phyloP scores from a whole-genome alignment of 2,113 vertebrate species.

The Calyptommatus sinebrachiatus region DNA sequence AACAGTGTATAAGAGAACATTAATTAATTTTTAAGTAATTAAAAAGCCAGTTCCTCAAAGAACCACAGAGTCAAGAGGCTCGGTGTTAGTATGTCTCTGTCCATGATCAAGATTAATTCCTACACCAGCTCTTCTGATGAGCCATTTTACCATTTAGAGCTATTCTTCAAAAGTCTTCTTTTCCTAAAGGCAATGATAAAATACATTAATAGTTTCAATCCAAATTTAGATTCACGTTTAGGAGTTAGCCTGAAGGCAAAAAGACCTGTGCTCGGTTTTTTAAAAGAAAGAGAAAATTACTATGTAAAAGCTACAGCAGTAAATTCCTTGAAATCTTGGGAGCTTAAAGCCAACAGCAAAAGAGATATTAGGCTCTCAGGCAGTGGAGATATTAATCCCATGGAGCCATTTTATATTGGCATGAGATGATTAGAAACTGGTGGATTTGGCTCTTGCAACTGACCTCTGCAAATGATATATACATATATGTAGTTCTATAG shows the following conservation, averaged over 20 bases:
- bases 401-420: not conserved
- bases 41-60: not conserved
- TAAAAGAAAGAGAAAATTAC: not conserved
- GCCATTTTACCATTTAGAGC: not conserved
- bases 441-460: not conserved
- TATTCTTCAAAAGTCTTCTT: not conserved
- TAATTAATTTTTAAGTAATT: no score
- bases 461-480: not conserved
- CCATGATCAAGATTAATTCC: constrained; percentile 25
- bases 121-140: not conserved
- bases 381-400: not conserved
- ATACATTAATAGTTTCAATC: not conserved
- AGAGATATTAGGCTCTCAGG: not conserved
- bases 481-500: no score
- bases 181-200: constrained; percentile 3
- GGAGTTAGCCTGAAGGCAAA: not conserved
- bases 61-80: not conserved
- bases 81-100: not conserved
- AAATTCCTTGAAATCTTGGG: not conserved
- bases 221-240: constrained; percentile 20
- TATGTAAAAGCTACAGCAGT: not conserved
- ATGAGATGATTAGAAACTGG: not conserved
- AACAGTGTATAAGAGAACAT: no score
- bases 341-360: not conserved
- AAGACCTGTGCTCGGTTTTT: constrained; percentile 1